A percentile compares a stretch with the other conserved stretches of the same genome.
phyloP scores from a whole-genome alignment of 2,113 vertebrate genomes.

The Epinephelus lanceolatus region DNA sequence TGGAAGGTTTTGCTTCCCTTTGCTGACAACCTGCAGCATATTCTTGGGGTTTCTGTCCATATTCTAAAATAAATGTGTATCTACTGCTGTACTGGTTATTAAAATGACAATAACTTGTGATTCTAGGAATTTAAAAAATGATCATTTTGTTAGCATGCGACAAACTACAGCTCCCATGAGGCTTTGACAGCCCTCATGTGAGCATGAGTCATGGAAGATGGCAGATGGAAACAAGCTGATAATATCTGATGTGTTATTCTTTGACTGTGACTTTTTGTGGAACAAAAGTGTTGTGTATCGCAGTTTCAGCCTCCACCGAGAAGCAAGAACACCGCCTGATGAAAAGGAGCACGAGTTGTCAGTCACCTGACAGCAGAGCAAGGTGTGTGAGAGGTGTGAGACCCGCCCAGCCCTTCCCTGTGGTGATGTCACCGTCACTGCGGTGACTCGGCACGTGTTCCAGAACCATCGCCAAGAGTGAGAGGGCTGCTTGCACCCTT shows the following conservation, averaged over 20 bases:
- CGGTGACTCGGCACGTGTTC: constrained; percentile 38
- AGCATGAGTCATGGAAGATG: constrained; percentile 4
- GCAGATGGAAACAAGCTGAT: constrained; percentile 2
- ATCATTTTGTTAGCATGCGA: neutral
- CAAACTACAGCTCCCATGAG: neutral
- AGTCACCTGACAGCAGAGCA: neutral
- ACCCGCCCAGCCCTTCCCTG: constrained; percentile 73
- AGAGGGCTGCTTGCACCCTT: constrained; percentile 31
- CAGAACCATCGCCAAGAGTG: constrained; percentile 49
- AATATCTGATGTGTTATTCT: neutral
- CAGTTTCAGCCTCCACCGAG: too few relatives aligned
- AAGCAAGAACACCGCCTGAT: too few relatives aligned
- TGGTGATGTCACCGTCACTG: constrained; percentile 70
- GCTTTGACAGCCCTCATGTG: neutral
- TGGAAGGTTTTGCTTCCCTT: neutral
- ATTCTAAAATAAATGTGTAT: neutral
- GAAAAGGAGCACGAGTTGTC: neutral
- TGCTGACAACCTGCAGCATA: neutral
- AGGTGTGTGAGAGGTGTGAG: constrained; percentile 81
- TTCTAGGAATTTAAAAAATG: neutral
- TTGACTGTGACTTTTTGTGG: neutral
- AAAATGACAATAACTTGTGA: neutral
- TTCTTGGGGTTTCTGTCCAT: too few relatives aligned
- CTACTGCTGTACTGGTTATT: neutral
- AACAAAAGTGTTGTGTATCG: neutral